Evolutionary conservation across 2,888 invertebrate species (phyloP).

Genomic region (Chrysolina haemoptera): DNA sequence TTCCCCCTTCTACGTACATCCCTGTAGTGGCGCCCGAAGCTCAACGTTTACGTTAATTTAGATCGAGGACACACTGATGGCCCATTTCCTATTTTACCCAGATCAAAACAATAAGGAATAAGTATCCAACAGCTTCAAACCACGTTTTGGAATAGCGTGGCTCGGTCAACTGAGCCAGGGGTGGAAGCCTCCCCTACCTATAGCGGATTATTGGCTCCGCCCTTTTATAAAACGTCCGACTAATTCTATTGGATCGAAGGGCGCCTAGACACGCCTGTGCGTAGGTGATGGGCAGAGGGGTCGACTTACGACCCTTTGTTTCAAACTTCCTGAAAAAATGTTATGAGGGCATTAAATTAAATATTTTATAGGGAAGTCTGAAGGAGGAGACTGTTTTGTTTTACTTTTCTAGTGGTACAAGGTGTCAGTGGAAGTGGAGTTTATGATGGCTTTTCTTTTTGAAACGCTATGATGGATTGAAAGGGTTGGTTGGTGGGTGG

Average conservation of each 20-base stretch:
- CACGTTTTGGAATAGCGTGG: conserved; percentile 41
- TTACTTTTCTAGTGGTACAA: conserved; percentile 23
- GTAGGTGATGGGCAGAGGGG: conserved; percentile 54
- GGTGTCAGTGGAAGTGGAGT: conserved; percentile 21
- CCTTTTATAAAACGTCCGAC: conserved; percentile 28
- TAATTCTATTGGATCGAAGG: conserved; percentile 32
- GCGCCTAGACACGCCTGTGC: conserved; percentile 55
- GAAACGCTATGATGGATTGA: conserved; percentile 8
- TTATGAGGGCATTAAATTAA: conserved; percentile 45
- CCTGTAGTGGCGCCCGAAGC: conserved; percentile 1
- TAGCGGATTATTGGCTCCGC: conserved; percentile 37
- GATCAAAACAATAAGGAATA: conserved; percentile 47
- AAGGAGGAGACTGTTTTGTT: conserved; percentile 39
- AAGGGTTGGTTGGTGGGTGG: conserved; percentile 2
- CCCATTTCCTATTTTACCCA: conserved; percentile 38
- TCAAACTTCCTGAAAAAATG: conserved; percentile 40
- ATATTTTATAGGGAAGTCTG: conserved; percentile 38
- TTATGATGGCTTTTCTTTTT: background rate
- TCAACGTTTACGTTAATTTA: conserved; percentile 9
- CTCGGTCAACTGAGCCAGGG: conserved; percentile 33
- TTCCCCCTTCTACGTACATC: background rate
- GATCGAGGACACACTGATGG: conserved; percentile 24
- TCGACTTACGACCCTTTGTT: conserved; percentile 51
- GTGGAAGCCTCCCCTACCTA: conserved; percentile 42
- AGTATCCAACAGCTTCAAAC: conserved; percentile 41